Evolutionary conservation across 2,888 invertebrate species (phyloP), one percentile per base, ranked within the genome.

Genomic region (Pseudococcus viburni): DNA sequence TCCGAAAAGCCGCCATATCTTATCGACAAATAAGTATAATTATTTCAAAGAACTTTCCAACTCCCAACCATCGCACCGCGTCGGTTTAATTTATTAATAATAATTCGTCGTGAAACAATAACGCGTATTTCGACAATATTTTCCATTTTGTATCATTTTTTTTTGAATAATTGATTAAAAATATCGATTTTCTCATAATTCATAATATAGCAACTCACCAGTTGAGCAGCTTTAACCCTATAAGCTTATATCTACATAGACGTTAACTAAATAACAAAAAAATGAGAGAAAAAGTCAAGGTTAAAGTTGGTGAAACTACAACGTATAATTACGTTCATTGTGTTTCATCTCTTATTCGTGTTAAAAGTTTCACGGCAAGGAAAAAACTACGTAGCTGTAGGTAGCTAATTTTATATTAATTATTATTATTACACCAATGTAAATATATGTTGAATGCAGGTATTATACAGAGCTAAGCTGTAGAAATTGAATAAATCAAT

Each of bases 241-340:
- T 42, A 80, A 80, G 9, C 39, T 22, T 64, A 80, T n/a, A 26
- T 33, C 17, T 33, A 73, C 5, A 73, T 39, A 73, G 12, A 4
- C 22, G 26, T 33, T 73, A 3, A 59, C 59, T 19, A 73, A 73
- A 42, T 80, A 80, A 80, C 46, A 42, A 42, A 77, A 77, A 33
- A 33, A 33, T 33, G 26, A 33, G 26, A 33, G 17, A 5, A n/a
- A 80, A 80, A 80, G 46, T 46, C 80, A 80, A 80, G 80, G 80
- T 7, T 80, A 33, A 80, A 80, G 17, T 42, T 42, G 80, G 42
- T 80, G 42, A 80, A 80, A 80, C 42, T 42, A 42, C n/a, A 73
- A 73, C 68, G 68, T 80, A 42, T 80, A 80, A 80, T 80, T 80
- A 80, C 12, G 42, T 80, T 80, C 80, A 80, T n/a, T 42, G 42